Base-by-base conservation (phyloP, 2,797 vertebrate genomes). In the Benthosema pterotum region DNA sequence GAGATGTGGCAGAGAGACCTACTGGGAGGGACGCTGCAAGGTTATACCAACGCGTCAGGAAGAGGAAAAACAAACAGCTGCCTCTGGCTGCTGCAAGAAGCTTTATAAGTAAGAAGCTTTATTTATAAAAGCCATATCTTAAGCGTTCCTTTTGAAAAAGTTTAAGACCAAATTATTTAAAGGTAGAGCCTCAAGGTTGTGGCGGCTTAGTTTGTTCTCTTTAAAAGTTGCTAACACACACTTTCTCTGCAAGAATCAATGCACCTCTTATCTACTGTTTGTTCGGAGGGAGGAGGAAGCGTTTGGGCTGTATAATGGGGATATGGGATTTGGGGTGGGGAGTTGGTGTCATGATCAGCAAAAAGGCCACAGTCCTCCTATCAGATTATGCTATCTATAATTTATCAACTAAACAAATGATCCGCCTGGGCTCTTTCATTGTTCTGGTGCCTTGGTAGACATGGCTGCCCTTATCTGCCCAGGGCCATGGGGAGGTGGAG, bases 391-490 rank as follows among this genome's bases (percentile, higher is more conserved):
- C 38, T 63, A 80, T 79, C 67, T 53, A 78, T 79, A 75, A 75
- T 82, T 80, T 62, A 82, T 72, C 64, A 69, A 25, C 72, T 55
- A 69, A 82, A 82, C 72, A 80, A 74, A 81, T 68, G 63, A 78
- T 65, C 64, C 60, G 60, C 67, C 62, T 70, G 64, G 69, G 61
- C 62, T 65, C 49, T 60, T 60, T 62, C 67, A 81, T 75, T 80
- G 75, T 82, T 83, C 71, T 60, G 64, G 25, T 28, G 50, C 43
- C 60, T 46, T 42, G 13, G 11, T 28, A 15, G 22, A 59, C 11
- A 12, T 8, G 22, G 45, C 18, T 72, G 69, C 54, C 65, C 65
- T 79, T 85, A 79, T 83, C 77, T 71, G 51, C 51, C 22, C n/a
- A 28, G 52, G 42, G 52, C 55, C 48, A 47, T 16, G 18, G 51